Evolutionary conservation across 2,113 vertebrate species (phyloP).

Genomic region (Pimephales promelas): DNA sequence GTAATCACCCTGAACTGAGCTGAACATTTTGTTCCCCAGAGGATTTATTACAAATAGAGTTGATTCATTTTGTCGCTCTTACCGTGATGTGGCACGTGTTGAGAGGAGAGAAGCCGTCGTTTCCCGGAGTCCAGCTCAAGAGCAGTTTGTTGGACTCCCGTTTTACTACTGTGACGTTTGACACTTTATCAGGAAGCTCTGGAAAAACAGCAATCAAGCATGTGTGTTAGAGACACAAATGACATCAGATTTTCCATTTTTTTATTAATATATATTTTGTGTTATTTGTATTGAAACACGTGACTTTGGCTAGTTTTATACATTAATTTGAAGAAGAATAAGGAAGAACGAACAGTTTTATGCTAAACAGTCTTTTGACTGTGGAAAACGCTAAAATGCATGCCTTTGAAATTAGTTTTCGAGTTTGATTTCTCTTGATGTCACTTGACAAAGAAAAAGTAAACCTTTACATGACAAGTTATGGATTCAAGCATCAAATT

Average conservation of each 20-base stretch:
- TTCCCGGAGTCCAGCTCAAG: slow-evolving; percentile 86
- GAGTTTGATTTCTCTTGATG: neutral
- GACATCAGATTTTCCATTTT: neutral
- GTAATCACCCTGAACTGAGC: neutral
- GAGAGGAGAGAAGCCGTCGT: slow-evolving; percentile 86
- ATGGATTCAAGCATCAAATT: neutral
- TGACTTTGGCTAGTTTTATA: neutral
- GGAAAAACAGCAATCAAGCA: slow-evolving; percentile 30
- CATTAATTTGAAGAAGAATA: neutral
- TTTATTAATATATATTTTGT: neutral
- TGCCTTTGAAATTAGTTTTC: neutral
- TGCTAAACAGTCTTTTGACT: neutral
- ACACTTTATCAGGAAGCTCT: slow-evolving; percentile 70
- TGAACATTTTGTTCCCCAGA: neutral
- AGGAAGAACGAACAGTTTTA: neutral
- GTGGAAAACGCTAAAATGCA: neutral
- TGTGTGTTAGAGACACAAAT: neutral
- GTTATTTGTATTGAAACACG: neutral
- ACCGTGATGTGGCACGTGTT: slow-evolving; percentile 83
- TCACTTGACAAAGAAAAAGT: neutral
- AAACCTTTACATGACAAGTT: neutral
- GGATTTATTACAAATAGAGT: neutral
- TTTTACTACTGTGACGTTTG: slow-evolving; percentile 70
- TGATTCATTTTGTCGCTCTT: slow-evolving; percentile 44
- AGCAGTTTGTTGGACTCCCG: slow-evolving; percentile 73